Evolutionary conservation across 2,797 vertebrate genomes (phyloP), one percentile per base, ranked within the genome.

Genomic region (Esox masquinongy): DNA sequence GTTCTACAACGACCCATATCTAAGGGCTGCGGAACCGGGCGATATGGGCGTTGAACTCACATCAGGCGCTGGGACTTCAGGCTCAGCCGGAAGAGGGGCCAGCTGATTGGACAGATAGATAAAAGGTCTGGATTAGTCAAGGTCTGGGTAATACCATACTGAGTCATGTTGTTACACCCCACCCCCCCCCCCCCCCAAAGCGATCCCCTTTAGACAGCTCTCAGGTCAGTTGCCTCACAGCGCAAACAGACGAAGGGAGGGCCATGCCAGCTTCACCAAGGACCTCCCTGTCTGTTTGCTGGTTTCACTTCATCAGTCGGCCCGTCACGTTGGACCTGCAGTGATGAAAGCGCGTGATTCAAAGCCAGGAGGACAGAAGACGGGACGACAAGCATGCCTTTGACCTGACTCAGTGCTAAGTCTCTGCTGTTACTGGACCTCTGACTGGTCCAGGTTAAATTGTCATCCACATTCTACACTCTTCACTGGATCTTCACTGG

Each of bases 41-140:
- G 87, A 81, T 85, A 86, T 81, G 83, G 85, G 79, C 84, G 81
- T 91, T 80, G 84, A 90, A 95, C 97, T 95, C 95, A 98, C 97
- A 97, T 98, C 96, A n/a, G 94, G 90, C 61, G 95, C 90, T 59
- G 95, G 88, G 89, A 91, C 94, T 88, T 97, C 96, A 19, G 94
- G 90, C 86, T 98, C 97, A 22, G 56, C 56, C 56, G 95, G 95
- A 72, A 95, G 91, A 36, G 95, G 96, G 83, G 96, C 91, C 94
- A 96, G 96, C 97, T 98, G 88, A 92, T 93, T 91, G 93, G 95
- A 94, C 24, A 61, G 56, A 24, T 24, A 61, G 93, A 94, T 86
- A 96, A 95, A 95, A 96, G 87, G 86, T 82, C 84, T 86, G 70
- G 79, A 89, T 94, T 93, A 94, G 91, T 92, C 72, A 80, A 80